phyloP scores from a whole-genome alignment of 2,797 vertebrate species.

The Pteropus rufus region DNA sequence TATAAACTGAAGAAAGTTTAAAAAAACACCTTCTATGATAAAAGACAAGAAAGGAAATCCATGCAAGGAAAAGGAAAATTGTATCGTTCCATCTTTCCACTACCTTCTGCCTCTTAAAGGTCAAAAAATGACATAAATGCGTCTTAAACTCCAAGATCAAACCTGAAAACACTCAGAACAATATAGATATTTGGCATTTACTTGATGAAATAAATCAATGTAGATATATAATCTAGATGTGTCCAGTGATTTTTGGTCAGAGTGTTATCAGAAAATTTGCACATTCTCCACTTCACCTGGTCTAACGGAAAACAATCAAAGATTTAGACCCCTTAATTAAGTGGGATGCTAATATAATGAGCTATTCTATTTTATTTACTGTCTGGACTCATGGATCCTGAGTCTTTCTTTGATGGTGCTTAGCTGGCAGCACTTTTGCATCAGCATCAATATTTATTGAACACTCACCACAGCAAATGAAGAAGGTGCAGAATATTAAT shows the following conservation, averaged over 20 bases:
- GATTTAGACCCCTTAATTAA: not conserved
- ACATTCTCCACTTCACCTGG: not conserved
- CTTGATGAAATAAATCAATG: not conserved
- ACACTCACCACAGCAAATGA: not conserved
- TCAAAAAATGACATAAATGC: not conserved
- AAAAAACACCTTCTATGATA: not conserved
- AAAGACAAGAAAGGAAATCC: not conserved
- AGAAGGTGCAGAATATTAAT: not conserved
- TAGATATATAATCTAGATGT: not conserved
- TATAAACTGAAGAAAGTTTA: not conserved
- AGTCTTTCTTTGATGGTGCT: not conserved
- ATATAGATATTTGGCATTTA: not conserved
- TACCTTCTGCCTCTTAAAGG: not conserved
- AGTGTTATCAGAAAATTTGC: not conserved
- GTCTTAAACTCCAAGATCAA: not conserved
- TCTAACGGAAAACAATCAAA: not conserved
- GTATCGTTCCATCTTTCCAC: not conserved
- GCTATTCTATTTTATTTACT: not conserved
- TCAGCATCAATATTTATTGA: not conserved
- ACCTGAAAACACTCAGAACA: not conserved
- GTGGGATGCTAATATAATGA: not conserved
- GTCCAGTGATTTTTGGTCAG: not conserved
- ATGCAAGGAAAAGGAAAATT: not conserved
- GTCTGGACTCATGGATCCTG: not conserved
- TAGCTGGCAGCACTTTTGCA: not conserved